These are phyloP conservation scores for Microcebus tavaratra DNA, from an alignment of 2,113 vertebrate species.

Conservation along the genomic window DNA sequence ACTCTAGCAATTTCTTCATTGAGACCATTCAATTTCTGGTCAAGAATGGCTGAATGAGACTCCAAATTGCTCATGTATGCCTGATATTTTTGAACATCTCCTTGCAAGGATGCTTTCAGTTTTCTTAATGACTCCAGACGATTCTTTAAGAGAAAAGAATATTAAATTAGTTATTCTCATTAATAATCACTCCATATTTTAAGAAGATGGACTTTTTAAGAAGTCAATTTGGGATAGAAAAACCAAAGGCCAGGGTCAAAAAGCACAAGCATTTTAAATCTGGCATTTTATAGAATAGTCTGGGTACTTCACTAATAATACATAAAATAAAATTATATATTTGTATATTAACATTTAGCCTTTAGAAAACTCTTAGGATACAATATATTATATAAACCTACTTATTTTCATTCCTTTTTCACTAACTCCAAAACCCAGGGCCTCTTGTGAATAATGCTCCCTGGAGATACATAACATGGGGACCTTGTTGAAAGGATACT, in stretches of 20 bases:
- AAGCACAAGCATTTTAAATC: constrained; percentile 48
- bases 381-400: background rate
- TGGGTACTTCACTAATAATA: background rate
- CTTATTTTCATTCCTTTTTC: constrained; percentile 8
- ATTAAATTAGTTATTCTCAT: constrained; percentile 37
- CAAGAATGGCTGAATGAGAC: constrained; percentile 86
- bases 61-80: constrained; percentile 90
- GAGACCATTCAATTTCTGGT: constrained; percentile 87
- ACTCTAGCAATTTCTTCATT: constrained; percentile 88
- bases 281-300: constrained; percentile 7
- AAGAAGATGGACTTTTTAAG: constrained; percentile 8
- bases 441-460: background rate
- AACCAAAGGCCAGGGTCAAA: background rate
- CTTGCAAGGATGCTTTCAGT: constrained; percentile 87
- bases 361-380: constrained; percentile 30
- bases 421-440: constrained; percentile 9
- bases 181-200: constrained; percentile 16
- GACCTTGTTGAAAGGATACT: constrained; percentile 10
- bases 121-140: constrained; percentile 91
- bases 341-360: background rate
- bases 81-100: constrained; percentile 93
- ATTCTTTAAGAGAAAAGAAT: constrained; percentile 85
- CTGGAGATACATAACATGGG: background rate
- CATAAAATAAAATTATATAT: constrained; percentile 31
- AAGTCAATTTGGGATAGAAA: constrained; percentile 21